Evolutionary conservation across 2,888 invertebrate genomes (phyloP), one percentile per base, ranked within the genome.

Genomic region (Xylota segnis): DNA sequence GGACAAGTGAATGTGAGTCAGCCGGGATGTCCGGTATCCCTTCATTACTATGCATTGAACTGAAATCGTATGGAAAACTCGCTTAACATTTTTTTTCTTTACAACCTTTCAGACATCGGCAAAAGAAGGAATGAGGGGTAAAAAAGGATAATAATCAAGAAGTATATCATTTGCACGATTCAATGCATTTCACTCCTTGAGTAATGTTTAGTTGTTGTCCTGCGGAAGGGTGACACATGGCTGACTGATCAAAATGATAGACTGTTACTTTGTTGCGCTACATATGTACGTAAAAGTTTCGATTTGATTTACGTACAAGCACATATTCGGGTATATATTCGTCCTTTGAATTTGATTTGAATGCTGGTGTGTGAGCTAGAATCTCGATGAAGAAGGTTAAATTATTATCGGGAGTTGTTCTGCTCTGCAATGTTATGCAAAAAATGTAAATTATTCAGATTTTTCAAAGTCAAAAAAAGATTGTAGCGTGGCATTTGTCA

Each of bases 1-100:
- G 43, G 72, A 61, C 50, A 74, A 74, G 40, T 63, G 71, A 68
- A 74, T 78, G 40, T 63, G 71, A 72, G 56, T 56, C 63, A 72
- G 71, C 37, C 32, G 45, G 76, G 66, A 86, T 76, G 76, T 82
- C 86, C 86, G 81, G 82, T 63, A 72, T 77, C 90, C 89, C 89
- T 87, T 89, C 89, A 90, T 89, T 90, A 89, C 87, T 89, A 89
- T 89, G 90, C 89, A 90, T 89, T 87, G 90, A 90, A 90, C 87
- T 88, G 88, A 90, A 90, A 89, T 90, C 89, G 88, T 78, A 88
- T 89, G 89, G 90, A 90, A 90, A 89, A 89, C 88, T 88, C 88
- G 89, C 88, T 89, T 88, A 77, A 72, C 71, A 71, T 76, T 84
- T 83, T 72, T 77, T 81, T 52, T 76, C 76, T 59, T 59, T 56